Conservation (phyloP, 2,797 vertebrate genomes). For the Lates japonicus region DNA sequence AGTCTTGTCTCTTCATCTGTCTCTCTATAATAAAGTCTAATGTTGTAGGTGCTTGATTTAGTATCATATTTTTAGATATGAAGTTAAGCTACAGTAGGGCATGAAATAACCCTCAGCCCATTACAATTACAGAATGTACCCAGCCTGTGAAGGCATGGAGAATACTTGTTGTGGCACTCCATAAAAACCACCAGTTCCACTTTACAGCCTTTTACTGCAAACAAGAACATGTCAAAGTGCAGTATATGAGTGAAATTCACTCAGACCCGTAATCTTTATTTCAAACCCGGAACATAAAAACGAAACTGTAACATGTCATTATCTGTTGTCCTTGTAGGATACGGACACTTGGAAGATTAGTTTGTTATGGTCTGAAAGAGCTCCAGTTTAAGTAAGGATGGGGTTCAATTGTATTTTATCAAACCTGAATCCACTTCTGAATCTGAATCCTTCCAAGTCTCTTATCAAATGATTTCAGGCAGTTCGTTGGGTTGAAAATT, state of each 20-base stretch:
- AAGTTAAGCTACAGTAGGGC: background rate
- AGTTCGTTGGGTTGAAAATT: background rate
- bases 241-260: background rate
- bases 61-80: background rate
- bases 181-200: conserved; percentile 5
- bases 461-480: background rate
- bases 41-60: conserved; percentile 7
- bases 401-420: background rate
- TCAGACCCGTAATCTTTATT: conserved; percentile 15
- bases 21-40: background rate
- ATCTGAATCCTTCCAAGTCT: background rate
- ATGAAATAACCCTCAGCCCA: conserved; percentile 9
- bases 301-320: background rate
- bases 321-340: background rate
- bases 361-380: conserved; percentile 14
- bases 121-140: conserved; percentile 9
- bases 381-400: background rate
- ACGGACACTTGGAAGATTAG: background rate
- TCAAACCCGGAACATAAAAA: background rate
- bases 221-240: conserved; percentile 7
- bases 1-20: background rate
- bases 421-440: background rate
- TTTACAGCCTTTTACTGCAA: conserved; percentile 15
- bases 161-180: background rate
- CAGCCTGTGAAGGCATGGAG: background rate